A percentile compares a stretch with the other conserved stretches of the same genome.
These are phyloP conservation scores for Hylomyscus alleni DNA, from an alignment of 2,797 vertebrate genomes.

Conservation along the genomic window DNA sequence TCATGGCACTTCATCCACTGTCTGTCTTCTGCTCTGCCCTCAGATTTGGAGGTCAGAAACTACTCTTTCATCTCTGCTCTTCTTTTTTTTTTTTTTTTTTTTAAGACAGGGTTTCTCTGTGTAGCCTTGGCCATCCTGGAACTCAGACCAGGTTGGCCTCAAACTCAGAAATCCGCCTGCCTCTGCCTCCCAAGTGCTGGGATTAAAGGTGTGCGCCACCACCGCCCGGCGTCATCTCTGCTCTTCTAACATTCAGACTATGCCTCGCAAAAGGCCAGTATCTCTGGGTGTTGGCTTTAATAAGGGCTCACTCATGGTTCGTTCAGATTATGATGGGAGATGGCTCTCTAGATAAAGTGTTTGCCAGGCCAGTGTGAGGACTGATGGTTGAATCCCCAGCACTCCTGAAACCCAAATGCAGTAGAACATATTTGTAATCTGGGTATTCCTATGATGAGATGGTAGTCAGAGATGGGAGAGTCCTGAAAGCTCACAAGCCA, in stretches of 20 bases:
- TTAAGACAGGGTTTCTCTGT: no score
- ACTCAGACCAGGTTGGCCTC: no score
- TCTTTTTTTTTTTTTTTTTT: no score
- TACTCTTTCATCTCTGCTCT: background rate
- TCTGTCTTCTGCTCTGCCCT: background rate
- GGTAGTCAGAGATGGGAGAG: background rate
- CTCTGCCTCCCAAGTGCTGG: no score
- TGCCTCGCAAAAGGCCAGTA: background rate
- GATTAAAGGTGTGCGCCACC: no score
- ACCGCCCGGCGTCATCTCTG: no score
- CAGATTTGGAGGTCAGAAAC: background rate
- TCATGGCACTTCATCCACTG: background rate
- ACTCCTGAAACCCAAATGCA: background rate
- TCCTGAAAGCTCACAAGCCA: background rate
- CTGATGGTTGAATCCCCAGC: background rate
- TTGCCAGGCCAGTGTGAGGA: background rate
- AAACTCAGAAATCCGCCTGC: no score
- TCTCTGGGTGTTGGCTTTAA: background rate
- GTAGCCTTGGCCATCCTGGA: no score
- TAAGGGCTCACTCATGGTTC: background rate
- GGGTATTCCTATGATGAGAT: background rate
- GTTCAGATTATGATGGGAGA: background rate
- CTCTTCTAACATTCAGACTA: background rate
- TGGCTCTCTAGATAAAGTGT: background rate
- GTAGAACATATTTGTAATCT: background rate